Evolutionary conservation across 2,888 invertebrate species (phyloP), one percentile per base, ranked within the genome.

Genomic region (Lepeophtheirus nordmannii): DNA sequence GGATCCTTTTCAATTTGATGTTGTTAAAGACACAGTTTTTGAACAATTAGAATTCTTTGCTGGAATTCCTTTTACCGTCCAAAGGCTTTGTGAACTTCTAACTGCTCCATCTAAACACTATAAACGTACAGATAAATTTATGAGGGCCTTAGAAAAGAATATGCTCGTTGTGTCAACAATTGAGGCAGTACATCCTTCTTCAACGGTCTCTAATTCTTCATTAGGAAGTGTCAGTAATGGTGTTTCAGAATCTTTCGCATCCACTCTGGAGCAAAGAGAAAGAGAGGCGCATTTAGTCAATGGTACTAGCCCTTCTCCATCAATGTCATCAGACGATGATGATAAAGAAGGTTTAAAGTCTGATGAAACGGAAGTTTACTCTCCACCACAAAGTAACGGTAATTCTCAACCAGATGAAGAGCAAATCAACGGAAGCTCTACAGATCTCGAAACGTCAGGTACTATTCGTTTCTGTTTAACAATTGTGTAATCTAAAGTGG

Each of bases 81-180:
- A 96, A 76, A 82, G 97, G 71, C 83, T 98, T 69, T 93, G 94
- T 76, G 97, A 98, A 76, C 80, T 98, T 38, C 78, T 98, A 1
- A 88, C 89, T 5, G 84, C 85, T 70, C 96, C 97, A 1, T 82
- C 86, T 23, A 90, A 89, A 74, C 93, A 97, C 74, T 98, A 98
- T 76, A 89, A 88, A 73, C 82, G 92, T 69, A 87, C 92, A 69
- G 97, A 96, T 75, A 97, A 97, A 76, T 97, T 88, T 75, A 88
- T 98, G 86, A 81, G 96, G 68, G 97, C 96, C 0, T 81, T 98
- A 68, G 97, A 97, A 76, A 97, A 97, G 76, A 90, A 89, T 72
- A 88, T 91, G 71, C 77, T 90, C 71, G 91, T 91, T 68, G 90
- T 91, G 11, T 80, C 80, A 3, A 80, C 79, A 1, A 75, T 78